These are phyloP conservation scores for Ochropleura plecta DNA, from an alignment of 2,888 invertebrate species.

Conservation along the genomic window DNA sequence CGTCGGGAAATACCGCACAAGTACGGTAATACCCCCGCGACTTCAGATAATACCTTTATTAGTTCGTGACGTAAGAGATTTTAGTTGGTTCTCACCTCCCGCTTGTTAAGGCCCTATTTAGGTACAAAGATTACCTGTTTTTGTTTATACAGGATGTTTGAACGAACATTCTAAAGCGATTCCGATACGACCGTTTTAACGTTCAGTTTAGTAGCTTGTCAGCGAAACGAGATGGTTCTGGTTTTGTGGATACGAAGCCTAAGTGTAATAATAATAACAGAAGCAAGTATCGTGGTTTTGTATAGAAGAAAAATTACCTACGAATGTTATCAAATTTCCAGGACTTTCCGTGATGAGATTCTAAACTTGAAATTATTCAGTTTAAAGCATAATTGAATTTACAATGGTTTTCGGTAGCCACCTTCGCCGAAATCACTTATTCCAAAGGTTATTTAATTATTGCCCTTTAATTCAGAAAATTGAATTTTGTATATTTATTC, in stretches of 20 bases:
- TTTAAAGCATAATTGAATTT: background rate
- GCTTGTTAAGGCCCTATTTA: constrained; percentile 10
- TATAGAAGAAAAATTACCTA: background rate
- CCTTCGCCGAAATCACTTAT: background rate
- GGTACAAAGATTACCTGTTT: constrained; percentile 21
- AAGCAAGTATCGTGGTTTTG: background rate
- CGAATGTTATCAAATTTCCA: background rate
- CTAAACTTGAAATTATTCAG: background rate
- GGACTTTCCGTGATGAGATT: background rate
- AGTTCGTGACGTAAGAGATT: constrained; percentile 42
- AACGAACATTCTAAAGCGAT: background rate
- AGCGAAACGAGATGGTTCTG: background rate
- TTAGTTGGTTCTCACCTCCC: constrained; percentile 29
- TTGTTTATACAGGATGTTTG: background rate
- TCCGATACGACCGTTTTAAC: background rate
- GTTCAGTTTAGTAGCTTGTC: background rate
- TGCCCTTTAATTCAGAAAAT: background rate
- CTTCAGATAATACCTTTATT: constrained; percentile 50
- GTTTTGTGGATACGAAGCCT: background rate
- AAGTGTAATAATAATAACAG: background rate
- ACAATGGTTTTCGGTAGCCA: background rate
- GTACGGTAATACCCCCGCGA: constrained; percentile 6
- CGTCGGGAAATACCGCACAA: background rate
- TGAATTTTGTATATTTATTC: background rate
- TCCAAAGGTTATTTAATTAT: background rate